phyloP scores from a whole-genome alignment of 2,888 invertebrate species.

The Drosophila buzzatii region DNA sequence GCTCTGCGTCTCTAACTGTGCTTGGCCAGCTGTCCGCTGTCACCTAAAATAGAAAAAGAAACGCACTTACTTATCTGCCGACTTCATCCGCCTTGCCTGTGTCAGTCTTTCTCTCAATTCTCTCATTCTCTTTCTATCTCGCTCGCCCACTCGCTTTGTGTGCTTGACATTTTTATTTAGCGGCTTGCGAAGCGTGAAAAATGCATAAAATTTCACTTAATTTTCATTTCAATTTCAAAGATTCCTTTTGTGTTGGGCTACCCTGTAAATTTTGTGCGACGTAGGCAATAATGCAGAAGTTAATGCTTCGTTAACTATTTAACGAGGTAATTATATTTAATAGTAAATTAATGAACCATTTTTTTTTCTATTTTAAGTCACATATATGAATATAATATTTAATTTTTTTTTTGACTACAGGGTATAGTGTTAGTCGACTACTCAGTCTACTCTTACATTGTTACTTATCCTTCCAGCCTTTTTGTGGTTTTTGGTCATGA shows the following conservation, averaged over 20 bases:
- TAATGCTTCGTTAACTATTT: no score
- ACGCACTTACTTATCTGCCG: constrained; percentile 76
- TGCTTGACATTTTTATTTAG: constrained; percentile 81
- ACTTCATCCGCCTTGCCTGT: constrained; percentile 42
- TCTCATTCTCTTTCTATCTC: neutral
- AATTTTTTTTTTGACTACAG: neutral
- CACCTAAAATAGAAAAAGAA: constrained; percentile 47
- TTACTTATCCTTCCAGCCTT: constrained; percentile 9
- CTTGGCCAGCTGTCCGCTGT: constrained; percentile 71
- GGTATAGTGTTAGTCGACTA: constrained; percentile 9
- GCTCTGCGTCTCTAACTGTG: constrained; percentile 20
- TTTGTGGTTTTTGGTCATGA: constrained; percentile 42
- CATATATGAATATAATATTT: no score
- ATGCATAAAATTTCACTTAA: constrained; percentile 83
- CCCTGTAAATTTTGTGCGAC: neutral
- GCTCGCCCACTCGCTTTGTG: constrained; percentile 48
- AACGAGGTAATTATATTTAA: no score
- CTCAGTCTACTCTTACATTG: no score
- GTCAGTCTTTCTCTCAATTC: neutral
- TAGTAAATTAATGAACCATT: no score
- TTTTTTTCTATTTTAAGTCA: no score
- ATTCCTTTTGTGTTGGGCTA: constrained; percentile 26
- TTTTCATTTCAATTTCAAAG: constrained; percentile 73
- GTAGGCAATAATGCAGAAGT: neutral
- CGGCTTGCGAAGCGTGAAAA: constrained; percentile 74